phyloP scores from a whole-genome alignment of 2,113 vertebrate species.

The Psettodes erumei region DNA sequence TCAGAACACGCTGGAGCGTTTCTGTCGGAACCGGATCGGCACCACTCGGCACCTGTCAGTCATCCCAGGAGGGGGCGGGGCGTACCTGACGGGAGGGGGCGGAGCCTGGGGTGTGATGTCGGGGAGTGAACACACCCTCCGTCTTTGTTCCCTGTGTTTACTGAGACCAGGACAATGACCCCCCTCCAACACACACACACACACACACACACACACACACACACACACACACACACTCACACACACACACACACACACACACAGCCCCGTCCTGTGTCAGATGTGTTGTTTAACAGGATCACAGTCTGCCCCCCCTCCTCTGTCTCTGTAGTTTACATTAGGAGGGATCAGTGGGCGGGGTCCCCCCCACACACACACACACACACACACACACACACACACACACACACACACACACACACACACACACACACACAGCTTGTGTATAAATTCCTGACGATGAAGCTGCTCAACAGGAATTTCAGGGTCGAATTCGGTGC shows the following conservation, averaged over 20 bases:
- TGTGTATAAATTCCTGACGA: neutral
- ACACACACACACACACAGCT: neutral
- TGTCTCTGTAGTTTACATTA: constrained; percentile 34
- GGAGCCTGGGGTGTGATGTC: neutral
- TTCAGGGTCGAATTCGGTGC: no score
- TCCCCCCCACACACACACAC: neutral
- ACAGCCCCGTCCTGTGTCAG: neutral
- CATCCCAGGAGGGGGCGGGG: neutral
- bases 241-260: neutral
- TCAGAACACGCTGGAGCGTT: no score
- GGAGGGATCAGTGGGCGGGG: constrained; percentile 15
- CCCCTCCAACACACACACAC: constrained; percentile 10
- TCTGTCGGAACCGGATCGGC: no score
- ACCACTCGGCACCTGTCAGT: no score
- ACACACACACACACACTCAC: constrained; percentile 15
- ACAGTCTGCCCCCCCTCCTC: neutral
- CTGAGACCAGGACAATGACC: neutral
- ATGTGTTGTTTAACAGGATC: neutral
- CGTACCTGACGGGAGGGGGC: no score
- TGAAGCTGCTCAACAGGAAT: no score
- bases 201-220: constrained; percentile 22
- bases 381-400: constrained; percentile 16
- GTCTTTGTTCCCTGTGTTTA: constrained; percentile 18
- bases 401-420: constrained; percentile 1
- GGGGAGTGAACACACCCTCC: constrained; percentile 2